Evolutionary conservation across 1,140 invertebrate species (phyloP), one percentile per base, ranked within the genome.

Genomic region (Drosophila malerkotliana): DNA sequence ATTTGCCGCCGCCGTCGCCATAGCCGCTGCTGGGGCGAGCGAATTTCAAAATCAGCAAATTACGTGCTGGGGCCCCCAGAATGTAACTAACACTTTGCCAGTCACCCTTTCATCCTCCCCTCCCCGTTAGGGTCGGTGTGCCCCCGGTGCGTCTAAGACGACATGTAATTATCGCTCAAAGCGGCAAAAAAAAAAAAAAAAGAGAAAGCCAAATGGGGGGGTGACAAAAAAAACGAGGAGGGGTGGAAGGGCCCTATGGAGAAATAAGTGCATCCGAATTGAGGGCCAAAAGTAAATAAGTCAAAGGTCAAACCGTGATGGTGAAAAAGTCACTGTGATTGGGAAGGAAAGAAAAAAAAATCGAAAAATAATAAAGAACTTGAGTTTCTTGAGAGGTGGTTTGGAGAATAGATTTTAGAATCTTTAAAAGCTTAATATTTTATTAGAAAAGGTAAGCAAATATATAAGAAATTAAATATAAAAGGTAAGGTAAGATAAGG

Each of bases 1-100:
- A 85, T 87, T 82, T 87, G 85, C 85, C 85, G 81, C 77, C 69
- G 77, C 68, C 81, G 62, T 63, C 81, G 73, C 68, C 54, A 14
- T 44, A 3, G 41, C 41, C 14, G 5, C 3, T 61, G 78, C 73
- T 81, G 34, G 67, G 77, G 77, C 82, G 72, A 81, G 77, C 82
- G 72, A 87, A 85, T 81, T 85, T 85, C 69, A 87, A 85, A 85
- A 85, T 85, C 82, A 85, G 82, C 82, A 85, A 85, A 87, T 85
- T 85, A 85, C 82, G 82, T 85, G 82, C 78, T 75, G 84, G 73
- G 53, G 34, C 34, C 34, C 32, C 57, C 66, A 68, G 72, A 83
- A 87, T 87, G 81, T 87, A 87, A 85, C 81, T 87, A 85, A 85
- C 81, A 85, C 81, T 85, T 68, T 68, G 73, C 63, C 73, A 81